A percentile compares a stretch with the other conserved stretches of the same genome.
Conservation (phyloP, 2,113 vertebrate species). For the Erythrocercus mccallii region DNA sequence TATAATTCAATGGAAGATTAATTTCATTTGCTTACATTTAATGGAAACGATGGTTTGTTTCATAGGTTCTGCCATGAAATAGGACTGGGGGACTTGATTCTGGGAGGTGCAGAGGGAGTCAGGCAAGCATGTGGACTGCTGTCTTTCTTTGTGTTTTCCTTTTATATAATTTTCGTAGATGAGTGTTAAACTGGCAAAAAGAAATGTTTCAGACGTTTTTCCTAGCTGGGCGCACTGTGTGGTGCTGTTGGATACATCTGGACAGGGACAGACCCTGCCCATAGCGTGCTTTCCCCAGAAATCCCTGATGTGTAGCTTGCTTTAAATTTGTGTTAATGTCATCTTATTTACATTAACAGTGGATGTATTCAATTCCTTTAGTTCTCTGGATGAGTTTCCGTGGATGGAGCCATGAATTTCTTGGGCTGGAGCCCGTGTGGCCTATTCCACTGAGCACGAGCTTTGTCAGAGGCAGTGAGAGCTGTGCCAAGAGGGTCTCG, state of each 20-base stretch:
- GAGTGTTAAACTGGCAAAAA: not conserved
- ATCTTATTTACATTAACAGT: not conserved
- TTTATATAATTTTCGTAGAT: not conserved
- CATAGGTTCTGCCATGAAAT: not conserved
- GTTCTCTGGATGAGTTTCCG: not conserved
- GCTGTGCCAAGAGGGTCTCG: not conserved
- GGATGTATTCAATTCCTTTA: not conserved
- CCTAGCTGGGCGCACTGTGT: not conserved
- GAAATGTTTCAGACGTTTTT: not conserved
- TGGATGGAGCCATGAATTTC: not conserved
- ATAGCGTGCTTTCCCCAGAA: not conserved
- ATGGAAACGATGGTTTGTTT: not conserved
- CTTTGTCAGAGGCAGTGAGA: not conserved
- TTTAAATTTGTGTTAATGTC: not conserved
- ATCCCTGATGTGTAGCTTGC: not conserved
- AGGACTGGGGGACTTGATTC: not conserved
- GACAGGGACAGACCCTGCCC: not conserved
- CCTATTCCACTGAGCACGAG: not conserved
- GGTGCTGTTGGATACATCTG: not conserved
- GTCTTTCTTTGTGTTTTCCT: not conserved
- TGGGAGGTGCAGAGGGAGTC: not conserved
- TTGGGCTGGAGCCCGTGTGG: not conserved
- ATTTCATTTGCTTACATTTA: not conserved
- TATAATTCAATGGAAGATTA: not conserved
- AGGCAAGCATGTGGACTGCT: not conserved